Conservation (phyloP, 2,888 invertebrate species). For the Opisthograptis luteolata region DNA sequence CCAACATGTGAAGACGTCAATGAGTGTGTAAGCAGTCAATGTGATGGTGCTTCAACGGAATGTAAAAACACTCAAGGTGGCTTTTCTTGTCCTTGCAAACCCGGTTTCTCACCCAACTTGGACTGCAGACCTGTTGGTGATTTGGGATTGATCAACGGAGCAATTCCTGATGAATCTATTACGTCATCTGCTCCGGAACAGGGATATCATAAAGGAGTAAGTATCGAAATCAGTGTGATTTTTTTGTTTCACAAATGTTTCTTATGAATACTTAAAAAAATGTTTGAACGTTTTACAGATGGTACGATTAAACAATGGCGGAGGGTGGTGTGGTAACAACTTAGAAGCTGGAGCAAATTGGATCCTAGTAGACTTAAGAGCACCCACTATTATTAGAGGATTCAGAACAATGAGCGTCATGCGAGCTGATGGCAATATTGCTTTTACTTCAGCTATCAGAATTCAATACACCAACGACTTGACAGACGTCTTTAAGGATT, state of each 20-base stretch:
- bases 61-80: constrained; percentile 95
- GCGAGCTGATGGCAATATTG: constrained; percentile 91
- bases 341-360: constrained; percentile 95
- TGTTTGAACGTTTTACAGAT: constrained; percentile 82
- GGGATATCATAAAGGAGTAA: constrained; percentile 92
- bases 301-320: constrained; percentile 91
- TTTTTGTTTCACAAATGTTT: not conserved
- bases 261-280: constrained; percentile 17
- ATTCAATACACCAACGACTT: constrained; percentile 95
- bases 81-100: constrained; percentile 94
- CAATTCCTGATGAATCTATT: constrained; percentile 95
- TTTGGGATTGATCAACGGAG: constrained; percentile 93
- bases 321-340: constrained; percentile 96
- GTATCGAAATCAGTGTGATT: constrained; percentile 41
- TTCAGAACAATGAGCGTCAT: constrained; percentile 96
- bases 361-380: constrained; percentile 93
- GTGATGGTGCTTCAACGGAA: constrained; percentile 95
- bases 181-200: constrained; percentile 92
- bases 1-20: constrained; percentile 97
- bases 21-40: constrained; percentile 94
- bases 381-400: constrained; percentile 94
- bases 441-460: constrained; percentile 95
- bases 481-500: constrained; percentile 95
- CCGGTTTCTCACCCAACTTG: constrained; percentile 92
- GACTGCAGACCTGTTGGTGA: constrained; percentile 96